Percentiles rank a stretch among this genome's conserved stretches.
Conservation (phyloP, 2,888 invertebrate genomes). For the Sepioteuthis lessoniana region DNA sequence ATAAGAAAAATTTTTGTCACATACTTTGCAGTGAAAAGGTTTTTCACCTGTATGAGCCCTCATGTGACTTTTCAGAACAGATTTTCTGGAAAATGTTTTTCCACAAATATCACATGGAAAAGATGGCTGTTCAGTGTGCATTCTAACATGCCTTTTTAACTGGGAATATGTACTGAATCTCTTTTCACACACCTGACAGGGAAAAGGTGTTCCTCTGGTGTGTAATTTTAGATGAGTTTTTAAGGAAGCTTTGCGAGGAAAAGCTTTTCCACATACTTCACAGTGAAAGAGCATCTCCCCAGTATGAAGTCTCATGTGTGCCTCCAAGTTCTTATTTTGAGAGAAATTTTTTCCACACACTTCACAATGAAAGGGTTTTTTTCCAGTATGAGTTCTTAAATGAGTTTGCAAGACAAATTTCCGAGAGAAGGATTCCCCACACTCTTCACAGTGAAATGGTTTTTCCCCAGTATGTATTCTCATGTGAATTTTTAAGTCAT, state of each 20-base stretch:
- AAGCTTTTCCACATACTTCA: slow-evolving; percentile 58
- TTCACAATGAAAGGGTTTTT: slow-evolving; percentile 54
- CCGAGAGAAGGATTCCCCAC: background rate
- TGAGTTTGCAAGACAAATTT: background rate
- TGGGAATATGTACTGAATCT: slow-evolving; percentile 60
- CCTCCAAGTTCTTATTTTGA: slow-evolving; percentile 53
- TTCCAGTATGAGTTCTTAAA: background rate
- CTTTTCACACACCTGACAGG: slow-evolving; percentile 58
- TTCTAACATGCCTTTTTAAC: slow-evolving; percentile 59
- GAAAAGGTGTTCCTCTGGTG: slow-evolving; percentile 54
- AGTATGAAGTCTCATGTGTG: slow-evolving; percentile 59
- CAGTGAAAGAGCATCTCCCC: slow-evolving; percentile 60
- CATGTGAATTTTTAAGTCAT: background rate
- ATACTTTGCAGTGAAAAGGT: too few species aligned
- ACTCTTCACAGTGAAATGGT: slow-evolving; percentile 11
- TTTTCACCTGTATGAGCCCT: too few species aligned
- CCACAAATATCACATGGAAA: slow-evolving; percentile 61
- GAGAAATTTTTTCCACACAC: slow-evolving; percentile 55
- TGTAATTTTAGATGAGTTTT: slow-evolving; percentile 58
- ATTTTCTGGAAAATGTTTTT: slow-evolving; percentile 50
- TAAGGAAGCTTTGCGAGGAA: slow-evolving; percentile 58
- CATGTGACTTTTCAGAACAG: background rate
- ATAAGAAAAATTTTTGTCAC: slow-evolving; percentile 45
- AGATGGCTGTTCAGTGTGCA: slow-evolving; percentile 59
- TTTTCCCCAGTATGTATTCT: slow-evolving; percentile 43